These are phyloP conservation scores for Drosophila siamana DNA, from an alignment of 2,888 invertebrate species.

Conservation along the genomic window DNA sequence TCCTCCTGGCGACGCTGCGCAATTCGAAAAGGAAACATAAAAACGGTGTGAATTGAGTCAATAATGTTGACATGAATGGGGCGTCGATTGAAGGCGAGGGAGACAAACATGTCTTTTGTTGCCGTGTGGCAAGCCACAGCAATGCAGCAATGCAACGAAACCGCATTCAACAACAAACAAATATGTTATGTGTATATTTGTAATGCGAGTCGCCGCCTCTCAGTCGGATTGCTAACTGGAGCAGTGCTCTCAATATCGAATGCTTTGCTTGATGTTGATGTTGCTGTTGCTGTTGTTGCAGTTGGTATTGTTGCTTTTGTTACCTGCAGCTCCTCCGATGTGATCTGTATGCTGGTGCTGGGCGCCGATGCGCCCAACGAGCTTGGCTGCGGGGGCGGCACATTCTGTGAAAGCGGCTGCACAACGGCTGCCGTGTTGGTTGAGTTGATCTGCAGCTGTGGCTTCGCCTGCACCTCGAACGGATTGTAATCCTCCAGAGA, in stretches of 20 bases:
- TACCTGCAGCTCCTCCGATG: slow-evolving; percentile 92
- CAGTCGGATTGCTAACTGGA: slow-evolving; percentile 34
- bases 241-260: slow-evolving; percentile 12
- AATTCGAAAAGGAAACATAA: slow-evolving; percentile 8
- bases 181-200: slow-evolving; percentile 1
- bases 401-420: slow-evolving; percentile 84
- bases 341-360: slow-evolving; percentile 86
- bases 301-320: background rate
- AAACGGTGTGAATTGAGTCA: background rate
- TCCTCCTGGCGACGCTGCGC: slow-evolving; percentile 93
- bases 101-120: slow-evolving; percentile 1
- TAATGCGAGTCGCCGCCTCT: slow-evolving; percentile 28
- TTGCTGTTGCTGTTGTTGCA: background rate
- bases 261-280: background rate
- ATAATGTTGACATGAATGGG: background rate
- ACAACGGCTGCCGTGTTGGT: slow-evolving; percentile 84
- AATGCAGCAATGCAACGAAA: slow-evolving; percentile 38
- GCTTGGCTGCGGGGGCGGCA: slow-evolving; percentile 73
- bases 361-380: slow-evolving; percentile 83
- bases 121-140: slow-evolving; percentile 44
- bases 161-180: slow-evolving; percentile 18
- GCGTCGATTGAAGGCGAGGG: slow-evolving; percentile 4
- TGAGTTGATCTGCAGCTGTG: slow-evolving; percentile 87
- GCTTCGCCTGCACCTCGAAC: slow-evolving; percentile 90
- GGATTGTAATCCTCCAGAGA: slow-evolving; percentile 98